Base-by-base conservation (phyloP, 2,888 invertebrate genomes). In the Carabus problematicus region DNA sequence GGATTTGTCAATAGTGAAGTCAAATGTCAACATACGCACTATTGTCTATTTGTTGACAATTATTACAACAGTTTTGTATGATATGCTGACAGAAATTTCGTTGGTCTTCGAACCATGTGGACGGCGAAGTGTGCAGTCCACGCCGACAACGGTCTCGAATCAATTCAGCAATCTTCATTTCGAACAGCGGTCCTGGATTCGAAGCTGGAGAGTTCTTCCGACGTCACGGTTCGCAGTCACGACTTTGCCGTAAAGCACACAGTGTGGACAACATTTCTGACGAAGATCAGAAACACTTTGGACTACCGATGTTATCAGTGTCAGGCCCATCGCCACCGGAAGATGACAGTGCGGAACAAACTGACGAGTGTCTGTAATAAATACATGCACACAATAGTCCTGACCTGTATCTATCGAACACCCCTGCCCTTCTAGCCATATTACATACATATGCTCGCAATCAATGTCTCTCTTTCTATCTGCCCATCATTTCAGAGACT, bases 111-210 rank as follows among this genome's bases (percentile, higher is more conserved):
- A 79, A 80, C 75, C 82, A 80, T 71, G 77, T 81, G 75, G 81
- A 82, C 75, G 80, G 80, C 56, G 68, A 69, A 12, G 19, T 19
- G 39, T 70, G 63, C 41, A 63, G 66, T 11, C 70, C 43, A 56
- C 64, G 84, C 55, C 83, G 87, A 76, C 85, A 85, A 70, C 86
- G 93, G 72, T 91, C 92, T 72, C 87, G 93, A 67, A 91, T 93
- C 79, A 94, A 93, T 81, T 93, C 93, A 71, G 94, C 93, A 75
- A 93, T 93, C 77, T 93, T 93, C 81, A 90, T 93, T 71, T 91
- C 91, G 63, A 89, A 89, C 72, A 90, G 90, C 76, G 89, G 90
- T 0, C 85, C 88, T 40, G 90, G 90, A 29, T 91, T 92, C 78
- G 91, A 92, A 77, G 91, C 92, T 71, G 88, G 91, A 76, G 93